phyloP scores from a whole-genome alignment of 2,113 vertebrate species.

The Pagrus major region DNA sequence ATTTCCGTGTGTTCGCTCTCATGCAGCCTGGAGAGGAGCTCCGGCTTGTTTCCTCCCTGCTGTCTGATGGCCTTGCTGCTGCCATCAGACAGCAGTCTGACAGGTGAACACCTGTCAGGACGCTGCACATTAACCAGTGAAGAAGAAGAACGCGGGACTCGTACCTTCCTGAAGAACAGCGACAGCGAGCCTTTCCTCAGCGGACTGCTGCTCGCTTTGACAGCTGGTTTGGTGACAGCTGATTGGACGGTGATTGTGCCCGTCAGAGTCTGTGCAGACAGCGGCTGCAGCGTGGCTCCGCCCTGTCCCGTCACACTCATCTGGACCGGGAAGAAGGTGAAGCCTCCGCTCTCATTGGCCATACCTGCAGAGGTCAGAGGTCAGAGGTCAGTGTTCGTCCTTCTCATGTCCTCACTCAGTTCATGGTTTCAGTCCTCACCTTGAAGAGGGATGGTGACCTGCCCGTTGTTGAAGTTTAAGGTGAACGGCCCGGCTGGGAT shows the following conservation, averaged over 20 bases:
- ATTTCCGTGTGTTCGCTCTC: no score
- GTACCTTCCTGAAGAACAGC: slow-evolving; percentile 96
- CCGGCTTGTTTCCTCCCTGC: no score
- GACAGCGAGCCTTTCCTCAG: slow-evolving; percentile 92
- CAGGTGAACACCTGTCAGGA: no score
- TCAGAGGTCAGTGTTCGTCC: background rate
- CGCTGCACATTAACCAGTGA: no score
- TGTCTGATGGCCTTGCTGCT: no score
- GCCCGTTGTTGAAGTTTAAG: slow-evolving; percentile 83
- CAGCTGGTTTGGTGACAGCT: slow-evolving; percentile 64
- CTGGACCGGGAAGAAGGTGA: slow-evolving; percentile 84
- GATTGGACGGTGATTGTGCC: slow-evolving; percentile 74
- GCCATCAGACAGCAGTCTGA: no score
- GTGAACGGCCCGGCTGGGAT: slow-evolving; percentile 86
- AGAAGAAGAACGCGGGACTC: background rate
- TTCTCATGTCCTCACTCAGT: rapidly evolving
- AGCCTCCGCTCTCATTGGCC: slow-evolving; percentile 93
- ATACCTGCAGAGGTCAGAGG: slow-evolving; percentile 84
- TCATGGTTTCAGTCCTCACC: slow-evolving; percentile 75
- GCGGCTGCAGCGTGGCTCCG: slow-evolving; percentile 84
- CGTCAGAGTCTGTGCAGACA: slow-evolving; percentile 82
- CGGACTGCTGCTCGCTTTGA: slow-evolving; percentile 76
- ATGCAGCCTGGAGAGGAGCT: no score
- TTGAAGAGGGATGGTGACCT: slow-evolving; percentile 89
- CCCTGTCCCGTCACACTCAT: slow-evolving; percentile 84